Evolutionary conservation across 1,140 invertebrate genomes (phyloP), one percentile per base, ranked within the genome.

Genomic region (Brachionus sp.): DNA sequence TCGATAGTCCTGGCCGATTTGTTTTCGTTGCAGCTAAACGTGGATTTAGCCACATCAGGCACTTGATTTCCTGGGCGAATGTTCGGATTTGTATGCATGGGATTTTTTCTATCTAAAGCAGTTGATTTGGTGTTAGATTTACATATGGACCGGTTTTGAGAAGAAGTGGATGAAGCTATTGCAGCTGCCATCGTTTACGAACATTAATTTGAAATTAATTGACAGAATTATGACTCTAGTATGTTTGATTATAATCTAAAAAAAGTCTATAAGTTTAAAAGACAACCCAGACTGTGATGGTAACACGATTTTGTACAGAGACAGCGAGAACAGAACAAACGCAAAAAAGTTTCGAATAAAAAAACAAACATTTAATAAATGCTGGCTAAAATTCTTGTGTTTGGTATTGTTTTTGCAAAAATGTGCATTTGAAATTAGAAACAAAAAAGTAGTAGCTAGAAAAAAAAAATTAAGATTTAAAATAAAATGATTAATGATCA

Each of bases 401-500:
- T 70, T 70, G 66, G 66, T 70, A 39, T 70, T 70, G 35, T 70
- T 70, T 33, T 66, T 66, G 64, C 64, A 70, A 70, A 37, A 70
- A 70, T 70, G 66, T 70, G 66, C 66, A 70, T 70, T 70, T 70
- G 37, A 70, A 70, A 44, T 46, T 75, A 75, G 25, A 75, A n/a
- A n/a, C n/a, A 75, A 44, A 44, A 37, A 75, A 75, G n/a, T 53
- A 53, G 50, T 16, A 53, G 50, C 50, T 53, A 75, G 42, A 75
- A 75, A 75, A 75, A 25, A 70, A 70, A 70, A n/a, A 70, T 37
- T 35, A 23, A 29, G 29, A 29, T 29, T 29, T 29, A n/a, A n/a
- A 16, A 46, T n/a, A 73, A 75, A 75, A 75, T 75, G 70, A 75
- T 75, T 75, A 75, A 75, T 75, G 70, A 75, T 75, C 46, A 75